Evolutionary conservation across 2,888 invertebrate species (phyloP).

Genomic region (Synanthedon formicaeformis): DNA sequence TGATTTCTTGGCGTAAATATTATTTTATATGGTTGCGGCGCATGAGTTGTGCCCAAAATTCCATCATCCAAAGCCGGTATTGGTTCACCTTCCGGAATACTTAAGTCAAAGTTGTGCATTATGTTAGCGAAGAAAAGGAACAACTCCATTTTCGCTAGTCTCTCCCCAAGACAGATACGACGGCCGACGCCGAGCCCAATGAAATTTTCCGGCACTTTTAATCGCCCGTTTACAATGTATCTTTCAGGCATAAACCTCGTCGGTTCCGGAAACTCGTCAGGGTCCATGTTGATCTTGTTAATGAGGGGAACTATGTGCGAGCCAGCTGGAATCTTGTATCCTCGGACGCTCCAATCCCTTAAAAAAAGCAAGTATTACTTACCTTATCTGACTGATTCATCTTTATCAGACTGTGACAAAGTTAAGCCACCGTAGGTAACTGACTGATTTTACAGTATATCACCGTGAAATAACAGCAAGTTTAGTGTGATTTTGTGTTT

Average conservation of each 20-base stretch:
- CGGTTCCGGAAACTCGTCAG: constrained; percentile 82
- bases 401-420: too few species aligned
- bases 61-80: constrained; percentile 80
- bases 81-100: constrained; percentile 74
- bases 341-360: constrained; percentile 79
- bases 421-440: too few species aligned
- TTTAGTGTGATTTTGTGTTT: too few species aligned
- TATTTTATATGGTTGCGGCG: constrained; percentile 64
- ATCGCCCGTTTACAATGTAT: constrained; percentile 78
- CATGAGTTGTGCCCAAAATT: constrained; percentile 78
- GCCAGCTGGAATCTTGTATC: constrained; percentile 80
- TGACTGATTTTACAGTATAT: too few species aligned
- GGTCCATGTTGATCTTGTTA: constrained; percentile 87
- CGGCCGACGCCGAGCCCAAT: constrained; percentile 88
- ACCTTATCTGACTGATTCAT: too few species aligned
- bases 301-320: constrained; percentile 83
- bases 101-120: constrained; percentile 79
- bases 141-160: constrained; percentile 84
- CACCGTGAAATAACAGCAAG: too few species aligned
- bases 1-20: constrained; percentile 6
- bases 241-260: constrained; percentile 81
- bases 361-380: constrained; percentile 10
- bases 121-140: constrained; percentile 85
- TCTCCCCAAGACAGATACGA: constrained; percentile 86
- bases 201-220: constrained; percentile 81